These are phyloP conservation scores for Drosophila sturtevanti DNA, from an alignment of 1,140 invertebrate genomes.

Conservation along the genomic window DNA sequence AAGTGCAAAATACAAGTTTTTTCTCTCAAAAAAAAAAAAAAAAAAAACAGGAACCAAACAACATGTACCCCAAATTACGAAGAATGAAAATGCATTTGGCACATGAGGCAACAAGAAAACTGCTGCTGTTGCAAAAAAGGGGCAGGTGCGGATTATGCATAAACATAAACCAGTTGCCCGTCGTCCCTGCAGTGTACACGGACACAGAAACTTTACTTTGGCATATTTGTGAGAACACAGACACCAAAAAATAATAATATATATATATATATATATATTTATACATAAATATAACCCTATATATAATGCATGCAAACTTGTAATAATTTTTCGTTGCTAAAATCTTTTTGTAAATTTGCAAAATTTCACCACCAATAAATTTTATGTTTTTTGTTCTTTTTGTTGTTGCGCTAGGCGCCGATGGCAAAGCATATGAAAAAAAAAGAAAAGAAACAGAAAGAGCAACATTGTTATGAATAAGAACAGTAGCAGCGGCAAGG, in stretches of 20 bases:
- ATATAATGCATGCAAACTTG: conserved; percentile 77
- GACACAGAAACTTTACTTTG: conserved; percentile 18
- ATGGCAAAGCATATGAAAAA: conserved; percentile 8
- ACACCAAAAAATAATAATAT: conserved; percentile 1
- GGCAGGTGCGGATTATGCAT: conserved; percentile 57
- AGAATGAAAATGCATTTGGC: conserved; percentile 46
- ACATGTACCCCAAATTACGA: conserved; percentile 47
- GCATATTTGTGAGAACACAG: conserved; percentile 13
- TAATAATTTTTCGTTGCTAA: conserved; percentile 65
- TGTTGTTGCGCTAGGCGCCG: conserved; percentile 38
- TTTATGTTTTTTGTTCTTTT: conserved; percentile 56
- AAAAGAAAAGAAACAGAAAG: background rate
- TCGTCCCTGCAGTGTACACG: conserved; percentile 23
- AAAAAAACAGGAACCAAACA: conserved; percentile 8
- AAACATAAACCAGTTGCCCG: conserved; percentile 48
- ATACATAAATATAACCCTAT: conserved; percentile 11
- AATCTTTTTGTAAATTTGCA: conserved; percentile 54
- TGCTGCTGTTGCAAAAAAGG: conserved; percentile 14
- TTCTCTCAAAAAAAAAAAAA: background rate
- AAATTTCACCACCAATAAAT: conserved; percentile 75
- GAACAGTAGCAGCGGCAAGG: background rate
- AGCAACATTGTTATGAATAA: background rate
- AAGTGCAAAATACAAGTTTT: background rate
- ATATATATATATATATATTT: conserved; percentile 23
- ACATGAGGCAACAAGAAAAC: conserved; percentile 32